Evolutionary conservation across 2,113 vertebrate genomes (phyloP), one percentile per base, ranked within the genome.

Genomic region (Etheostoma cragini): DNA sequence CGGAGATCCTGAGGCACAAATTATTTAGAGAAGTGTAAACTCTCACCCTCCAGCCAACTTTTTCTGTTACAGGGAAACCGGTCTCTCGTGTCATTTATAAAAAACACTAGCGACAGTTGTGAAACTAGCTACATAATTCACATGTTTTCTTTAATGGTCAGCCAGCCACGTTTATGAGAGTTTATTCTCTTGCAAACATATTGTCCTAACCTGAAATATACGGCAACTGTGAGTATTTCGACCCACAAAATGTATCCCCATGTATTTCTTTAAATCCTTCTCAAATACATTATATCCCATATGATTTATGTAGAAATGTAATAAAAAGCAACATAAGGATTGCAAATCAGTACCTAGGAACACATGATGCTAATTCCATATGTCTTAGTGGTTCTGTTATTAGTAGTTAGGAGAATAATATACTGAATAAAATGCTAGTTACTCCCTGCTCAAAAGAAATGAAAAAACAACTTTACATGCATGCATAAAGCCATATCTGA

Each of bases 1-100:
- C 12, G 22, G 57, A 78, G 38, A 66, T 54, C 67, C 65, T n/a
- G 62, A 78, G 63, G 58, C 63, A 67, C 30, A 69, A 64, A 82
- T 84, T 56, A 69, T 73, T 76, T 63, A 38, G 64, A n/a, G 73
- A 89, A 77, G 90, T 85, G 70, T 85, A 74, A 91, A 88, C 78
- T 84, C 17, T 78, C 66, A 16, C 6, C 22, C 45, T 60, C 14
- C 12, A 17, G 87, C 78, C 87, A 90, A 64, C 71, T 81, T 14
- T 74, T 67, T 72, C 35, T 3, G 66, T 76, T 60, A 33, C 66
- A 38, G 19, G 68, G 76, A 82, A 50, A 75, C 76, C 8, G 2
- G 54, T 35, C 68, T 75, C 80, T 73, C 47, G 19, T 12, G 81
- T 83, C 71, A 26, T 60, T 78, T 73, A 54, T 21, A 81, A 81